Percentiles rank a stretch among this genome's conserved stretches.
phyloP scores from a whole-genome alignment of 2,113 vertebrate genomes.

The Jacana jacana region DNA sequence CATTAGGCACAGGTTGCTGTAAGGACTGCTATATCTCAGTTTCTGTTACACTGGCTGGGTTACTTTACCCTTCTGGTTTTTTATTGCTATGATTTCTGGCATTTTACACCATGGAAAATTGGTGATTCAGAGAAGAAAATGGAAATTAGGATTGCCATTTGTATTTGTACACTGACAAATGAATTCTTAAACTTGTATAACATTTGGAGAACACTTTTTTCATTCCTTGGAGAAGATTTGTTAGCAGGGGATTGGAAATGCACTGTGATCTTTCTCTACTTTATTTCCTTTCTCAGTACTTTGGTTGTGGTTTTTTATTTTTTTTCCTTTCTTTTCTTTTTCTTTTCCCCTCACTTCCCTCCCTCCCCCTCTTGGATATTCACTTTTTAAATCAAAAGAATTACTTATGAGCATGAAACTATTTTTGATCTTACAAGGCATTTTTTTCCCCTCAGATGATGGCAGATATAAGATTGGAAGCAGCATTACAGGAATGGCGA shows the following conservation, averaged over 20 bases:
- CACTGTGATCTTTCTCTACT: neutral
- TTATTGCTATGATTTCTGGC: neutral
- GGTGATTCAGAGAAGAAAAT: neutral
- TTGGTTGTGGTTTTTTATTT: too few relatives aligned
- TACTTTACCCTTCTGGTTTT: neutral
- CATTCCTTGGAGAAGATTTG: neutral
- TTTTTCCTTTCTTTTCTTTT: too few relatives aligned
- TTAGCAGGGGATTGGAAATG: conserved; percentile 4
- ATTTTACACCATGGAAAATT: neutral
- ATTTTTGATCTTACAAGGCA: neutral
- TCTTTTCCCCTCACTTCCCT: neutral
- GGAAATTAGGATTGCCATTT: neutral
- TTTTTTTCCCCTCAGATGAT: neutral
- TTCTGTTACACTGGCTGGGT: neutral
- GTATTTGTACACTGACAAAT: neutral
- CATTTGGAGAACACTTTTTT: neutral
- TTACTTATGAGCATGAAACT: neutral
- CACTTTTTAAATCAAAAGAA: conserved; percentile 12
- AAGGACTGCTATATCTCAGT: neutral
- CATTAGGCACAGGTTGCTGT: neutral
- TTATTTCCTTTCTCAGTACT: neutral
- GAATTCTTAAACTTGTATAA: neutral
- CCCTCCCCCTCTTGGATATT: neutral
- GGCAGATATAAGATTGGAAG: neutral
- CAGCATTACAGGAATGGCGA: neutral